phyloP scores from a whole-genome alignment of 2,888 invertebrate species.

The Tenthredo livida region DNA sequence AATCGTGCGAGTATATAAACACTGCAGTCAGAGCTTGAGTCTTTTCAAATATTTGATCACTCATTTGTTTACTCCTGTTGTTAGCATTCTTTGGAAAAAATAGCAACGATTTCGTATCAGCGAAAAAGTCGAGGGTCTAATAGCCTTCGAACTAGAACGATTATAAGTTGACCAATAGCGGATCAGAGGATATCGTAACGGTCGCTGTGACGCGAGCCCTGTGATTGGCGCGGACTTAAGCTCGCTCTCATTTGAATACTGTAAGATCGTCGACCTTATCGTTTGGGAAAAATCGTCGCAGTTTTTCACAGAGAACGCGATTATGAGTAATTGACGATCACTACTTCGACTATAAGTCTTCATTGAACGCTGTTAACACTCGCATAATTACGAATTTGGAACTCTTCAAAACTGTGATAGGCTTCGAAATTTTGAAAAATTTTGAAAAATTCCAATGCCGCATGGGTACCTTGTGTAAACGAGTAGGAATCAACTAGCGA shows the following conservation, averaged over 20 bases:
- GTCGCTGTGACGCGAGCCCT: background rate
- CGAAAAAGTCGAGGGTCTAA: constrained; percentile 76
- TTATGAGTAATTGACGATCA: background rate
- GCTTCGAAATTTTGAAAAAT: background rate
- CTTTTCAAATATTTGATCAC: background rate
- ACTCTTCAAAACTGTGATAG: background rate
- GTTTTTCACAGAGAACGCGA: background rate
- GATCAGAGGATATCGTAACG: background rate
- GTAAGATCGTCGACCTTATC: background rate
- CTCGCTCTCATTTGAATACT: background rate
- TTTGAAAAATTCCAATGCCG: no score
- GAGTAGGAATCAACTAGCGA: background rate
- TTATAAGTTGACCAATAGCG: constrained; percentile 82
- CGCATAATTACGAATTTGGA: background rate
- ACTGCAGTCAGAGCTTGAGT: background rate
- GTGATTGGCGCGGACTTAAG: background rate
- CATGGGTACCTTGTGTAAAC: background rate
- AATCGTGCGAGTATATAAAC: no score
- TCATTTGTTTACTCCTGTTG: background rate
- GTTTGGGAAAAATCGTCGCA: background rate
- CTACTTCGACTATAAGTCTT: background rate
- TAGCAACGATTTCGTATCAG: constrained; percentile 67
- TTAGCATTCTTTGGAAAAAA: background rate
- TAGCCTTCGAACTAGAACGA: constrained; percentile 73
- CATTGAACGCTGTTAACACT: background rate